A percentile compares a stretch with the other conserved stretches of the same genome.
These are phyloP conservation scores for Psettodes erumei DNA, from an alignment of 2,113 vertebrate species.

Conservation along the genomic window DNA sequence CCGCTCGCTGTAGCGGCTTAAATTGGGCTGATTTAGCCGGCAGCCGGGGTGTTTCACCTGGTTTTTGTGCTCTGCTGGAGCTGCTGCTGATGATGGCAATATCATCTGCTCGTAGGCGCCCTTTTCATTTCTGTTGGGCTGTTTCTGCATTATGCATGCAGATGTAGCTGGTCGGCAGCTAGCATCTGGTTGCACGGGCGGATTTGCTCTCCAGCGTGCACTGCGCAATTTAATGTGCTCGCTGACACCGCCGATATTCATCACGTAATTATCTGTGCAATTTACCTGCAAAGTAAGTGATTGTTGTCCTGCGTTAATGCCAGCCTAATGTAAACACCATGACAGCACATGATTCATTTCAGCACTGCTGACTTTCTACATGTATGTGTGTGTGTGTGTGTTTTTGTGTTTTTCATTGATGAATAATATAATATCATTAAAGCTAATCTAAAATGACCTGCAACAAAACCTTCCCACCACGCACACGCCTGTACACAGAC, in stretches of 20 bases:
- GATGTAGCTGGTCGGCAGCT: conserved; percentile 53
- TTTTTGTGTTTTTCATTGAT: conserved; percentile 25
- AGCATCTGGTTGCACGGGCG: conserved; percentile 55
- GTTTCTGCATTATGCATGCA: conserved; percentile 40
- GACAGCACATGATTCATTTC: conserved; percentile 26
- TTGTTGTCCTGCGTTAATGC: conserved; percentile 33
- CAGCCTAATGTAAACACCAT: background rate
- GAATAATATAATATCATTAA: conserved; percentile 12
- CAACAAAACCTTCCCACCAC: conserved; percentile 3
- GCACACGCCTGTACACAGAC: background rate
- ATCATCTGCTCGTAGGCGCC: conserved; percentile 50
- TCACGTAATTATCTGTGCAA: conserved; percentile 45
- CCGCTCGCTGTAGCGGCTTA: conserved; percentile 31
- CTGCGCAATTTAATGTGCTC: conserved; percentile 50
- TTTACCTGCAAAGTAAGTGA: conserved; percentile 44
- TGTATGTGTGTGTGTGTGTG: conserved; percentile 1
- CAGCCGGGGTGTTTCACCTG: conserved; percentile 33
- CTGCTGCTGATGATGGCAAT: conserved; percentile 43
- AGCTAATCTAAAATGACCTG: conserved; percentile 5
- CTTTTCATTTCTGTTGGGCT: conserved; percentile 45
- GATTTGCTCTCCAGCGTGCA: conserved; percentile 39
- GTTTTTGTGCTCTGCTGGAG: conserved; percentile 34
- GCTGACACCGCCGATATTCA: conserved; percentile 52
- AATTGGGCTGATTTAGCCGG: conserved; percentile 31
- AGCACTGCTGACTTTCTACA: conserved; percentile 8